phyloP scores from a whole-genome alignment of 2,797 vertebrate genomes.

The Enteromius fasciolatus region DNA sequence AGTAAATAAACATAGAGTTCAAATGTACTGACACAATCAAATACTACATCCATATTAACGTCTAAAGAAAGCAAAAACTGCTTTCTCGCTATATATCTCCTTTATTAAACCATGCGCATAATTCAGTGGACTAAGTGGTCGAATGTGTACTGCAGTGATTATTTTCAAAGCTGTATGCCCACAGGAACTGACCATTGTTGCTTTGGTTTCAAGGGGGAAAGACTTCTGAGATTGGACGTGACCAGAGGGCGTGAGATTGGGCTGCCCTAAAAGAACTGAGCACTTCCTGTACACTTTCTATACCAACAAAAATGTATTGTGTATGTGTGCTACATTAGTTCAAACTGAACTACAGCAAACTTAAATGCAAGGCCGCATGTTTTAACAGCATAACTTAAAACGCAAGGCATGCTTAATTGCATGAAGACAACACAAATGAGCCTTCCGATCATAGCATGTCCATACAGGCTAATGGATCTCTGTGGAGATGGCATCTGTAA shows the following conservation, averaged over 20 bases:
- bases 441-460: background rate
- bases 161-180: constrained; percentile 18
- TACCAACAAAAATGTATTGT: background rate
- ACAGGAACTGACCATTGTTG: background rate
- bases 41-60: background rate
- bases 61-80: background rate
- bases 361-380: background rate
- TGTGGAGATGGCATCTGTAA: background rate
- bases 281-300: constrained; percentile 32
- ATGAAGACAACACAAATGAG: background rate
- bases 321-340: constrained; percentile 12
- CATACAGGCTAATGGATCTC: background rate
- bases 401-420: background rate
- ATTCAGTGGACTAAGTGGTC: background rate
- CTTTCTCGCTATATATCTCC: background rate
- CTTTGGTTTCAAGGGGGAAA: background rate
- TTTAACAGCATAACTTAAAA: background rate
- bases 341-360: background rate
- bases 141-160: background rate
- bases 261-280: background rate
- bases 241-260: constrained; percentile 37
- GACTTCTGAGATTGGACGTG: background rate
- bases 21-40: background rate
- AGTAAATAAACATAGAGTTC: background rate
- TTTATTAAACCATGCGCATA: background rate